Evolutionary conservation across 2,113 vertebrate genomes (phyloP), one percentile per base, ranked within the genome.

Genomic region (Agapornis roseicollis): DNA sequence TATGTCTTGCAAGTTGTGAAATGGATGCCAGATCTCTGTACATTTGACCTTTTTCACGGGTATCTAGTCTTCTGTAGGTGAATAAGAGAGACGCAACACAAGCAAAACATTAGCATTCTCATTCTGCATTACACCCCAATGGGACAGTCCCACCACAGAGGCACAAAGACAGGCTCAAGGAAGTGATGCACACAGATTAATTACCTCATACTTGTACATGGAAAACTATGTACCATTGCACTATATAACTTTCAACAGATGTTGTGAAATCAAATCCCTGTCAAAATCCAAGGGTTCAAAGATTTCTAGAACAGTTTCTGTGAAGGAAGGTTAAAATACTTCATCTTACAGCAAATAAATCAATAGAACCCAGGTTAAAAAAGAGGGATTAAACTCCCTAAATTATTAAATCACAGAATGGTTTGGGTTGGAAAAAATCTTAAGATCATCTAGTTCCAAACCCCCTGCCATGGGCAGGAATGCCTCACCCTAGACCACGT

Each of bases 1-100:
- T 97, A 98, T 96, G 96, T 97, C 96, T 96, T 97, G 71, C 82
- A 94, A 97, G 93, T 87, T 96, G 79, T 96, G 96, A 97, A 98
- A 97, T 92, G 93, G 96, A 97, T 95, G 96, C 96, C 97, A 98
- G 97, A 96, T 97, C 97, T 95, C 85, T 95, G 87, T 80, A 85
- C 85, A 82, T 95, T 96, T 97, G 96, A 98, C 95, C 97, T 96
- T 96, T 97, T 97, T 96, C 93, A 90, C 84, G 80, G 95, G 95
- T 97, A 97, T 96, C 77, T 78, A 93, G 52, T 94, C 90, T 60
- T 97, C 84, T 92, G 41, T 93, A 97, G 97, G 96, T 98, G 97
- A 85, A 58, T 81, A 91, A 96, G 77, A 86, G 90, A 97, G 98
- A 98, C 94, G 95, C 80, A 97, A 90, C 94, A 93, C 96, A 96